A percentile compares a stretch with the other conserved stretches of the same genome.
phyloP scores from a whole-genome alignment of 1,140 invertebrate species.

The Meloidogyne floridensis region DNA sequence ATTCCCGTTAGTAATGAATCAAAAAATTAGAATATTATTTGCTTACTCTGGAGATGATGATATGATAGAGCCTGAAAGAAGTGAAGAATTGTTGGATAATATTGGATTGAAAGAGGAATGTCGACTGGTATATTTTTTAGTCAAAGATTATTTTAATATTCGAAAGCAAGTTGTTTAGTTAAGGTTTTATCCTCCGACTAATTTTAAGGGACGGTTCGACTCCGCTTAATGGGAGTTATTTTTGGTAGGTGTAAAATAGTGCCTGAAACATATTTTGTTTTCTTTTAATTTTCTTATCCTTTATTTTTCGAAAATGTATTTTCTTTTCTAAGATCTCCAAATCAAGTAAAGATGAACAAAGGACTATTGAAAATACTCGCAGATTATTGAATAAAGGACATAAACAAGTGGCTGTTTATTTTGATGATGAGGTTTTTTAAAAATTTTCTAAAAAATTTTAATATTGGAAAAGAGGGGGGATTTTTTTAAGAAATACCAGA shows the following conservation, averaged over 20 bases:
- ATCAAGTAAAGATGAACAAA: conserved; percentile 30
- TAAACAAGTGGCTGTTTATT: conserved; percentile 35
- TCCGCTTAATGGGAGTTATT: no score
- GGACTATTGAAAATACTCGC: not conserved
- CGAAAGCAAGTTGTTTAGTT: no score
- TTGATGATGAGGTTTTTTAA: conserved; percentile 20
- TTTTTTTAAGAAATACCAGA: no score
- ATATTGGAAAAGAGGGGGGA: no score
- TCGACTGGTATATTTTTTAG: not conserved
- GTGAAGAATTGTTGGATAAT: conserved; percentile 34
- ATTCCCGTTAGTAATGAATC: conserved; percentile 33
- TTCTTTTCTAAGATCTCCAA: conserved; percentile 22
- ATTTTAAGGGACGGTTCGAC: not conserved
- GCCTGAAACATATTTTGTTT: no score
- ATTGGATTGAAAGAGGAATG: conserved; percentile 24
- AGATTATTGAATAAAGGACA: conserved; percentile 24
- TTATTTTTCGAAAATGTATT: not conserved
- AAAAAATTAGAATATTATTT: conserved; percentile 32
- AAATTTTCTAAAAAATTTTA: not conserved
- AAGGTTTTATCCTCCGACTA: conserved; percentile 30
- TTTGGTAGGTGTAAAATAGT: no score
- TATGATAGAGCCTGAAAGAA: conserved; percentile 41
- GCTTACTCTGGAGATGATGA: conserved; percentile 42
- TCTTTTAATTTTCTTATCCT: no score
- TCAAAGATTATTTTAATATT: no score